Percentiles rank a stretch among this genome's conserved stretches.
These are phyloP conservation scores for Mus musculus DNA, from an alignment of 2,113 vertebrate species.

Conservation along the genomic window GRCm39 chr7:92403501-92404000, in stretches of 20 bases:
- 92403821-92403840: not conserved
- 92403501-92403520: no score
- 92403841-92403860: not conserved
- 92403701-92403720: not conserved
- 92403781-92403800: not conserved
- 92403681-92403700: not conserved
- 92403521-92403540: not conserved
- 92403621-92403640: slow-evolving; percentile 24
- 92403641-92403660: slow-evolving; percentile 11
- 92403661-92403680: not conserved
- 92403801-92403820: not conserved
- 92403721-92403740: not conserved
- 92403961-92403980: not conserved
- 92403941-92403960: not conserved
- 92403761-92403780: not conserved
- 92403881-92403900: not conserved
- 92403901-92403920: not conserved
- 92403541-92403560: not conserved
- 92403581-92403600: not conserved
- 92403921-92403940: not conserved
- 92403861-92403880: not conserved
- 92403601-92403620: not conserved
- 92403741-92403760: not conserved
- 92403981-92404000: not conserved
- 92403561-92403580: no score